Evolutionary conservation across 2,888 invertebrate genomes (phyloP), one percentile per base, ranked within the genome.

Genomic region (Camptogramma bilineatum): DNA sequence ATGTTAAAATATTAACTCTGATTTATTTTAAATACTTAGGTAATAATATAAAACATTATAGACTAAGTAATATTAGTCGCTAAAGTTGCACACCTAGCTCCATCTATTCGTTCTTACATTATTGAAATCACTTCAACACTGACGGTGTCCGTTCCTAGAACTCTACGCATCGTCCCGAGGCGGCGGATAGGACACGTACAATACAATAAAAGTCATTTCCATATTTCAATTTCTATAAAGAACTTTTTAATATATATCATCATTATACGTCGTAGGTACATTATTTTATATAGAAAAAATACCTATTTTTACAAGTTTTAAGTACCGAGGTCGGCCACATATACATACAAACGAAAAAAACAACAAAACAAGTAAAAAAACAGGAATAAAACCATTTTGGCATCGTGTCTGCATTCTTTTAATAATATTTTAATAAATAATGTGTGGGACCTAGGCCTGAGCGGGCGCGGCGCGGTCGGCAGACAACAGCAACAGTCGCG

Each of bases 311-410:
- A 91, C 90, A 91, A 91, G 86, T 88, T 82, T 90, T 91, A 91
- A 91, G 92, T 92, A 93, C 92, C 92, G 87, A 91, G 88, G 79
- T 91, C 90, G 92, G 92, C 91, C 91, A 93, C 91, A 88, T 88
- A 91, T 91, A 91, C 90, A 90, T 88, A 90, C 88, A 90, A 91
- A 91, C 89, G 87, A 87, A 90, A 80, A 87, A 90, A 90, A 89
- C 86, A 91, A 92, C 89, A 91, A 90, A 92, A 91, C 88, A 90
- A 91, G 87, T 87, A 89, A 91, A 88, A 28, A 91, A 91, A 91
- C 90, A 90, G 91, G 91, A 90, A 91, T 91, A 88, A 89, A 91
- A 92, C 91, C 91, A 91, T 91, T 92, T 92, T 92, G 92, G 92
- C 92, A 91, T 91, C 91, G 91, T 87, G 90, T 91, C 89, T 90